These are phyloP conservation scores for Gobio occitaniae DNA, from an alignment of 2,797 vertebrate genomes.

Conservation along the genomic window DNA sequence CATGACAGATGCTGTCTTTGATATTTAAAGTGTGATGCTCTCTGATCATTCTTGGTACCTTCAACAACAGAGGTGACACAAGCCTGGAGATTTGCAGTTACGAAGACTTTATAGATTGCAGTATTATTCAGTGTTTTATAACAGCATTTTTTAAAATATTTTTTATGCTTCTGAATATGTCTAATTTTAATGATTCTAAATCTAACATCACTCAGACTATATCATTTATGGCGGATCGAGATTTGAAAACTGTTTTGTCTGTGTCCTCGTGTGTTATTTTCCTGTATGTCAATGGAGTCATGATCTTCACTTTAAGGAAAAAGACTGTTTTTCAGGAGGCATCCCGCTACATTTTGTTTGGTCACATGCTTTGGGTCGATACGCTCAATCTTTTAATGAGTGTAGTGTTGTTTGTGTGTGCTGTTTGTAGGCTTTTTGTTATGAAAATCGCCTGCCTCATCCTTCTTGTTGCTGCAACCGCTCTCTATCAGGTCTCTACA, in stretches of 20 bases:
- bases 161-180: not conserved
- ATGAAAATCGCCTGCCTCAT: conserved; percentile 55
- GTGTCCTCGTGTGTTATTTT: conserved; percentile 28
- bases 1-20: not conserved
- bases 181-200: not conserved
- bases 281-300: conserved; percentile 61
- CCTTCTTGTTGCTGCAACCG: conserved; percentile 22
- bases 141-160: not conserved
- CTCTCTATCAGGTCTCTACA: conserved; percentile 57
- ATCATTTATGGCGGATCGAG: not conserved
- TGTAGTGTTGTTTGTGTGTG: conserved; percentile 63
- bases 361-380: conserved; percentile 67
- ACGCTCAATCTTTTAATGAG: conserved; percentile 19
- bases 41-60: conserved; percentile 3
- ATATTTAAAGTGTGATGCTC: conserved; percentile 16
- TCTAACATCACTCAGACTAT: not conserved
- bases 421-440: conserved; percentile 37
- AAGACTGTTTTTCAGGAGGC: conserved; percentile 66
- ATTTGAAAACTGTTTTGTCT: conserved; percentile 14
- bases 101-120: not conserved
- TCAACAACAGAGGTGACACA: not conserved
- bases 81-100: not conserved
- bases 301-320: conserved; percentile 67
- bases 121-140: conserved; percentile 4
- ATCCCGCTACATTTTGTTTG: conserved; percentile 71